Evolutionary conservation across 2,888 invertebrate species (phyloP).

Genomic region (Cepaea hortensis): DNA sequence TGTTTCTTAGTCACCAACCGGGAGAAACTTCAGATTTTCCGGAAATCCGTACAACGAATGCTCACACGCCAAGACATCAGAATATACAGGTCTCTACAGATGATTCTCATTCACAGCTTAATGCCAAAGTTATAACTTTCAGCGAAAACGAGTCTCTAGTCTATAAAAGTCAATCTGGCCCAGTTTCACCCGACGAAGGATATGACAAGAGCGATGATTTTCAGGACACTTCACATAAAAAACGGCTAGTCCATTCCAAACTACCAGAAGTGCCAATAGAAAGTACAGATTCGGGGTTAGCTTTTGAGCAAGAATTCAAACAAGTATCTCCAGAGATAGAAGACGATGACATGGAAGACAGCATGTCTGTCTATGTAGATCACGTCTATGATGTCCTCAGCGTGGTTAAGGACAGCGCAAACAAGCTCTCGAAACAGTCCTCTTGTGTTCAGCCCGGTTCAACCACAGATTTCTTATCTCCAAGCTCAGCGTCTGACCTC

Average conservation of each 20-base stretch:
- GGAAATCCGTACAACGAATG: not conserved
- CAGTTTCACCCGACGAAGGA: not conserved
- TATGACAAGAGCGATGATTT: not conserved
- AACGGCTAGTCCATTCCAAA: slow-evolving; percentile 17
- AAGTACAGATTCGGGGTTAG: not conserved
- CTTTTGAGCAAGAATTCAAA: not conserved
- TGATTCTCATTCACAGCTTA: too few species aligned
- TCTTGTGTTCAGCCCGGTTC: not conserved
- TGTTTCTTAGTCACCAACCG: slow-evolving; percentile 49
- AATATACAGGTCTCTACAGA: too few species aligned
- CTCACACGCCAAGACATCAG: too few species aligned
- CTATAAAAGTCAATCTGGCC: not conserved
- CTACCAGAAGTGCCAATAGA: slow-evolving; percentile 39
- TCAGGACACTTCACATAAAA: not conserved
- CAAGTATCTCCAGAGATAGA: not conserved
- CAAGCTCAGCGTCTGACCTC: not conserved
- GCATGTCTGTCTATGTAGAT: not conserved
- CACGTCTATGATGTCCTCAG: slow-evolving; percentile 51
- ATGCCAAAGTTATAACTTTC: not conserved
- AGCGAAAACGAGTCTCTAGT: not conserved
- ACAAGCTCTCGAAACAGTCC: not conserved
- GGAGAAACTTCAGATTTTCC: slow-evolving; percentile 51
- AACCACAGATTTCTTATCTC: not conserved
- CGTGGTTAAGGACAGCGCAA: slow-evolving; percentile 26
- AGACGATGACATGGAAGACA: slow-evolving; percentile 17